phyloP scores from a whole-genome alignment of 2,797 vertebrate genomes.

The Sebastes kiyomatsui region DNA sequence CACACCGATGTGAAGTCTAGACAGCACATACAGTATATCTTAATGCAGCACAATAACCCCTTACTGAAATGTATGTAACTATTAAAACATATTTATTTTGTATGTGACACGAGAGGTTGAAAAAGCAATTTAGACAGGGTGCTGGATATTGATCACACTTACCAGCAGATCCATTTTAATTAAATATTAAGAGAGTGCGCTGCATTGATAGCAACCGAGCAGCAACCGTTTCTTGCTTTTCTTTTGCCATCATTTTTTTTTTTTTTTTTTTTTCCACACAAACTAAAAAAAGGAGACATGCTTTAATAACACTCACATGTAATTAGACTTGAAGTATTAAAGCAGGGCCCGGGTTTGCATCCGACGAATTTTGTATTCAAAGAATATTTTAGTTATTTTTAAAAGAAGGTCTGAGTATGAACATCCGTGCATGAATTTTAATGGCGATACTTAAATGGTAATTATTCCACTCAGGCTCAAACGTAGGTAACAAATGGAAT shows the following conservation, averaged over 20 bases:
- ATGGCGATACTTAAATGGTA: conserved; percentile 99
- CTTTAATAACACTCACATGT: conserved; percentile 63
- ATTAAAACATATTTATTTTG: conserved; percentile 82
- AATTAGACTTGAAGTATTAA: conserved; percentile 79
- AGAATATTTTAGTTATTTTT: conserved; percentile 99
- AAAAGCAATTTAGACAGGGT: conserved; percentile 84
- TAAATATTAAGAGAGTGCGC: conserved; percentile 85
- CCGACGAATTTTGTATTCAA: conserved; percentile 93
- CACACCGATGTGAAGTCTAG: neutral
- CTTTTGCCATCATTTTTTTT: conserved; percentile 72
- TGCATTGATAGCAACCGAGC: conserved; percentile 75
- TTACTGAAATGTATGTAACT: conserved; percentile 47
- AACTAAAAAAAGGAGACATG: conserved; percentile 52
- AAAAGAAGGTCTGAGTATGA: conserved; percentile 96
- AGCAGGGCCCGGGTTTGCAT: conserved; percentile 75
- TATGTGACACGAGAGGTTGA: conserved; percentile 81
- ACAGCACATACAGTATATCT: conserved; percentile 26
- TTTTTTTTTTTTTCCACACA: neutral
- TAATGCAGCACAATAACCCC: conserved; percentile 11
- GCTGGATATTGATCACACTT: conserved; percentile 85
- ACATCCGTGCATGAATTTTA: conserved; percentile 99
- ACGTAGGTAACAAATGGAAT: conserved; percentile 99
- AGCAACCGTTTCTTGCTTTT: conserved; percentile 62
- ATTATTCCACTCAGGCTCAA: conserved; percentile 99
- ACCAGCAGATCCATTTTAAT: conserved; percentile 87